phyloP scores from a whole-genome alignment of 2,797 vertebrate species.

The Bradypodion pumilum region DNA sequence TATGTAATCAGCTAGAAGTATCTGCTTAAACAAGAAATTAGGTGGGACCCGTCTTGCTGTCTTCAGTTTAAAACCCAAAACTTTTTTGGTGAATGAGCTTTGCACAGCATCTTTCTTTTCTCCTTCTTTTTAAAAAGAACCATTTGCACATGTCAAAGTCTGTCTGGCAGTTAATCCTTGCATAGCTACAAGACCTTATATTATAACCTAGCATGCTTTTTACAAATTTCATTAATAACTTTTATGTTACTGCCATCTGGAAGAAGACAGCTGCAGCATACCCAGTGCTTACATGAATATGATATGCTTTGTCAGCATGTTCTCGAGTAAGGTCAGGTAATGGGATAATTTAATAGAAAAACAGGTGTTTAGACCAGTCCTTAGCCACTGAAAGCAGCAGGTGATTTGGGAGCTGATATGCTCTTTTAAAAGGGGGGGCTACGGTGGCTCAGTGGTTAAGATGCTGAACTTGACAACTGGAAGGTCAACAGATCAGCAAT shows the following conservation, averaged over 20 bases:
- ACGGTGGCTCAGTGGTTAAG: no score
- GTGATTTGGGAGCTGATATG: neutral
- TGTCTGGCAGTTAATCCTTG: neutral
- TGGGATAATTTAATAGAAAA: neutral
- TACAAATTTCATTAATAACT: neutral
- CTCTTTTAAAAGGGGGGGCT: no score
- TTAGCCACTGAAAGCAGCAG: neutral
- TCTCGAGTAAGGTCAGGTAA: neutral
- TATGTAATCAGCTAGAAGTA: neutral
- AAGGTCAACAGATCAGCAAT: no score
- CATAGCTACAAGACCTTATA: neutral
- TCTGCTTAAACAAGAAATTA: neutral
- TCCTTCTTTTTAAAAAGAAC: neutral
- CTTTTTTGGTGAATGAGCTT: neutral
- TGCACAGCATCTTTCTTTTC: neutral
- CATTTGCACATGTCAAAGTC: neutral
- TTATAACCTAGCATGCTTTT: neutral
- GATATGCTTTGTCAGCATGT: neutral
- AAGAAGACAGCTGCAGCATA: neutral
- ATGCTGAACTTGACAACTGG: no score
- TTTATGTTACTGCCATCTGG: neutral
- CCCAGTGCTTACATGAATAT: neutral
- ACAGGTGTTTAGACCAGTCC: neutral
- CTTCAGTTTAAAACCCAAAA: neutral
- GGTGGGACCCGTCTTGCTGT: neutral